phyloP scores from a whole-genome alignment of 2,797 vertebrate genomes.

The Mergus octosetaceus region DNA sequence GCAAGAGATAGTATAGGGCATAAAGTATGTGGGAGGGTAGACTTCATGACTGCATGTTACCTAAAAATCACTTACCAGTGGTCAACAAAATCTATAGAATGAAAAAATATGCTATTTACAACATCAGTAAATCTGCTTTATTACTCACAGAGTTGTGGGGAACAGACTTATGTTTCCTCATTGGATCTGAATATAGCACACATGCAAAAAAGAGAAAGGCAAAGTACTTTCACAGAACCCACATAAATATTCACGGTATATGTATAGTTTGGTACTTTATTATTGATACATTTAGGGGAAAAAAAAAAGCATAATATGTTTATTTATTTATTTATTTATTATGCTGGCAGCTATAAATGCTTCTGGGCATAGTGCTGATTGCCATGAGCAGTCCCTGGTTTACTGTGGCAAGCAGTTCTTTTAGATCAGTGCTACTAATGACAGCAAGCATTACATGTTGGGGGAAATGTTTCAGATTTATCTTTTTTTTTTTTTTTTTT shows the following conservation, averaged over 20 bases:
- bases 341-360: not conserved
- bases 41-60: not conserved
- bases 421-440: constrained; percentile 11
- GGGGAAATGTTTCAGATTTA: constrained; percentile 26
- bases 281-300: not conserved
- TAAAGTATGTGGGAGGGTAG: not conserved
- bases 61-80: not conserved
- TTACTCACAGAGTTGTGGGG: not conserved
- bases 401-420: not conserved
- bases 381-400: not conserved
- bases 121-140: not conserved
- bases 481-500: not conserved
- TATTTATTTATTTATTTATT: not conserved
- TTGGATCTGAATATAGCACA: not conserved
- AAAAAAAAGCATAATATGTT: not conserved
- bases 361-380: not conserved
- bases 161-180: not conserved
- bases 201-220: not conserved
- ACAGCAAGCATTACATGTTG: not conserved
- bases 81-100: not conserved
- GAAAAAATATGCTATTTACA: not conserved
- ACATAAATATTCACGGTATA: not conserved
- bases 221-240: not conserved
- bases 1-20: not conserved
- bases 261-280: not conserved